phyloP scores from a whole-genome alignment of 2,888 invertebrate genomes.

The Caenorhabditis virilis region DNA sequence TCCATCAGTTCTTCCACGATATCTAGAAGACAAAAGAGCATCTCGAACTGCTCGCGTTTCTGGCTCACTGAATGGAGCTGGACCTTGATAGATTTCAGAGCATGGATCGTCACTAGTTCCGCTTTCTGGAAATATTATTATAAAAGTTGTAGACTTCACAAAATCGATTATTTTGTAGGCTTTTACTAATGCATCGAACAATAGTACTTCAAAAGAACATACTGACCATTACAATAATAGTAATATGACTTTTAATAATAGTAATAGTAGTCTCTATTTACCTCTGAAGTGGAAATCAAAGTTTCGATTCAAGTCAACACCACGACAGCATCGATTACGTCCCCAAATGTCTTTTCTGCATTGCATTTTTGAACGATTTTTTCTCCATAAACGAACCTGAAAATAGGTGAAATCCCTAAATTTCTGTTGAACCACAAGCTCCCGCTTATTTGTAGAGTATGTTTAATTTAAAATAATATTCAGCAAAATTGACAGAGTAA shows the following conservation, averaged over 20 bases:
- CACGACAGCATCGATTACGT: constrained; percentile 64
- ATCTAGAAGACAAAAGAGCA: constrained; percentile 56
- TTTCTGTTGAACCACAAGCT: no score
- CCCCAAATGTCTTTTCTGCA: constrained; percentile 63
- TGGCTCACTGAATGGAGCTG: constrained; percentile 66
- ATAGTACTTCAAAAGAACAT: no score
- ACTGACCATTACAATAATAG: no score
- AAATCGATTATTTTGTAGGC: no score
- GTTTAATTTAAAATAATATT: no score
- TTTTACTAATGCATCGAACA: no score
- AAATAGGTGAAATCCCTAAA: no score
- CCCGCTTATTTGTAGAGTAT: no score
- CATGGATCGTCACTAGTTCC: constrained; percentile 68
- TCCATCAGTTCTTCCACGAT: constrained; percentile 64
- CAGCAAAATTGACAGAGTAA: no score
- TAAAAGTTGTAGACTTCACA: no score
- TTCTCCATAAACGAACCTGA: constrained; percentile 66
- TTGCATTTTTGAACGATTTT: constrained; percentile 64
- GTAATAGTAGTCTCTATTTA: no score
- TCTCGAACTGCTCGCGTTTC: constrained; percentile 66
- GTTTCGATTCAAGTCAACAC: constrained; percentile 68
- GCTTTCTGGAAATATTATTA: constrained; percentile 53
- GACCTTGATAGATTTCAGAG: constrained; percentile 67
- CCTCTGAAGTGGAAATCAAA: constrained; percentile 68
- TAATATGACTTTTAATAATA: no score